Evolutionary conservation across 2,797 vertebrate species (phyloP).

Genomic region (Eulemur rubriventer): DNA sequence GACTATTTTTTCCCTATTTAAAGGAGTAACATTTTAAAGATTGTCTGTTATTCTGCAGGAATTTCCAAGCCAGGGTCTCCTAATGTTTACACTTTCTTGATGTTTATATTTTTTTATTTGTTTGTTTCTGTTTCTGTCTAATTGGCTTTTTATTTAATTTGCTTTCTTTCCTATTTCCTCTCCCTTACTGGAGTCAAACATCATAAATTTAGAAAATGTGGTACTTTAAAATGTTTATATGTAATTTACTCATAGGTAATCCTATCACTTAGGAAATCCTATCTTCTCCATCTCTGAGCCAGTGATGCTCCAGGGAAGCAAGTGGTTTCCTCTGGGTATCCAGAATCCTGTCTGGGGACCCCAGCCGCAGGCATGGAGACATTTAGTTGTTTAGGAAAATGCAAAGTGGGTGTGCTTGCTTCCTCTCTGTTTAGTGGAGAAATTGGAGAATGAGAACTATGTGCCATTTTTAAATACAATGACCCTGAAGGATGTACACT

Average conservation of each 20-base stretch:
- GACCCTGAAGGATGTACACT: not conserved
- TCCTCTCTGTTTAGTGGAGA: not conserved
- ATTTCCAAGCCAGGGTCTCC: not conserved
- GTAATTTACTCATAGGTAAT: not conserved
- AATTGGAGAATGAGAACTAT: not conserved
- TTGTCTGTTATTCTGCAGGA: not conserved
- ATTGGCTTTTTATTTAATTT: conserved; percentile 16
- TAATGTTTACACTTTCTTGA: not conserved
- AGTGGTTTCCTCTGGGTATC: not conserved
- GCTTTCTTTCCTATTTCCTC: not conserved
- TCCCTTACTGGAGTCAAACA: not conserved
- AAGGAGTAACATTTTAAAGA: conserved; percentile 11
- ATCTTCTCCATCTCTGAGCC: not conserved
- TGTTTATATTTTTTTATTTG: not conserved
- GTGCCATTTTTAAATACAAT: not conserved
- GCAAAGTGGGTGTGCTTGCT: not conserved
- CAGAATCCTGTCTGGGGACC: not conserved
- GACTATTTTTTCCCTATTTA: conserved; percentile 29
- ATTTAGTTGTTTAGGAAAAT: not conserved
- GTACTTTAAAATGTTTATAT: not conserved
- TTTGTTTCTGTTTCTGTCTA: conserved; percentile 5
- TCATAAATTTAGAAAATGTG: not conserved
- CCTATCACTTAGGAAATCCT: not conserved
- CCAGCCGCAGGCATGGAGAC: not conserved
- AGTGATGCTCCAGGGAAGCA: not conserved